phyloP scores from a whole-genome alignment of 2,888 invertebrate species.

The Peribatodes rhomboidaria region DNA sequence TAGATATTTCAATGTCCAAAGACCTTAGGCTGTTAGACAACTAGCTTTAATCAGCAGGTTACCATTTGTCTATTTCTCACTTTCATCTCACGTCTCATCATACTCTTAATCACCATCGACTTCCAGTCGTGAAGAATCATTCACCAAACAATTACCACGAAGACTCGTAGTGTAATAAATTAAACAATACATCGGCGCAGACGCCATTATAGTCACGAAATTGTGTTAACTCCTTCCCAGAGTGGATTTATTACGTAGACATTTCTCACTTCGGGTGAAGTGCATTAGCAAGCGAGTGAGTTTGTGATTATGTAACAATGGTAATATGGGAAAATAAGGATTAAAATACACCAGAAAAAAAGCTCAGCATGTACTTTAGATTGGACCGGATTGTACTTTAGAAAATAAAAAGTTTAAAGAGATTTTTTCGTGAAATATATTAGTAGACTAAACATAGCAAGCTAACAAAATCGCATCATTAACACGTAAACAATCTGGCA shows the following conservation, averaged over 20 bases:
- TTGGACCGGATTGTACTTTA: too few species aligned
- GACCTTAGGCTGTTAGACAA: neutral
- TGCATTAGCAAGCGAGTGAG: constrained; percentile 10
- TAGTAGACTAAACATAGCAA: neutral
- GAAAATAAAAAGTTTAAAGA: too few species aligned
- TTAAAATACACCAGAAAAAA: neutral
- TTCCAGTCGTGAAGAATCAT: constrained; percentile 54
- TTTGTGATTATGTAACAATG: constrained; percentile 15
- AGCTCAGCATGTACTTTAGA: too few species aligned
- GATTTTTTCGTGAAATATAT: too few species aligned
- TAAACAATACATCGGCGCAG: constrained; percentile 56
- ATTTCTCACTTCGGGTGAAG: constrained; percentile 26
- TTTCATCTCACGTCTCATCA: constrained; percentile 23
- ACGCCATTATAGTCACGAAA: constrained; percentile 78
- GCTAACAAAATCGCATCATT: neutral
- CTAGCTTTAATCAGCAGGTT: neutral
- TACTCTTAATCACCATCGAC: constrained; percentile 24
- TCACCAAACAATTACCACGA: constrained; percentile 59
- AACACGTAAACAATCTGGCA: too few species aligned
- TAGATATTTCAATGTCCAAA: too few species aligned
- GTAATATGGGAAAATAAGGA: neutral
- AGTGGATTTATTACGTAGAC: constrained; percentile 66
- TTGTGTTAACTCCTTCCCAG: constrained; percentile 68
- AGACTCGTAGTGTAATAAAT: constrained; percentile 67
- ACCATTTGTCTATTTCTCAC: constrained; percentile 20